Evolutionary conservation across 2,797 vertebrate species (phyloP), one percentile per base, ranked within the genome.

Genomic region (Hafferia zeledoni): DNA sequence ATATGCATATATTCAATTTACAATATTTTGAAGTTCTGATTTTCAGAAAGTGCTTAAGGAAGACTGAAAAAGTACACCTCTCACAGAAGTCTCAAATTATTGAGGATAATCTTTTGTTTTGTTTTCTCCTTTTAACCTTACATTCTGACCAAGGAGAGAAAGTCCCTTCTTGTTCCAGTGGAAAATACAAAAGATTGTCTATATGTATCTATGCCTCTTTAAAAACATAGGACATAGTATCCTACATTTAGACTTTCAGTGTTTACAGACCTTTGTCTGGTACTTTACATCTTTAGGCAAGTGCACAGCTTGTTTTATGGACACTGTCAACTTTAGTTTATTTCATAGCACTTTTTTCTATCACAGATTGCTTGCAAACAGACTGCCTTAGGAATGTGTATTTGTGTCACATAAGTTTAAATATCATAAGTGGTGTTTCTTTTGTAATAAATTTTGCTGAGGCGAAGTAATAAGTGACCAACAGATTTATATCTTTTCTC

Each of bases 221-320:
- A 85, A 92, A 94, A 91, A 14, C 16, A 49, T 5, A 44, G 43
- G 46, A n/a, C 68, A 63, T 37, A 72, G 30, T 28, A 80, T 20
- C 17, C 24, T 91, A 35, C 63, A 52, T 95, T 87, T 61, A 91
- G 22, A 82, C 16, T 81, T 68, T 16, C 31, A 83, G 11, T 35
- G 61, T 91, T 94, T 85, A 68, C 25, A 89, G 77, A 59, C 37
- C 6, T 94, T 85, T 95, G 61, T 56, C 80, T 96, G 79, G 35
- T 81, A 63, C n/a, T 85, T 89, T 22, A 41, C 52, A 79, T 79
- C 93, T 97, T 93, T 75, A 80, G 94, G 94, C 95, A 91, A 96
- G 37, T 60, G 41, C n/a, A 52, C 57, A 83, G 56, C 64, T 94
- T 95, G 82, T 94, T 96, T 96, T 95, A 96, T 95, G 93, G 95